These are phyloP conservation scores for Branchinecta lindahli DNA, from an alignment of 1,140 invertebrate genomes.

Conservation along the genomic window DNA sequence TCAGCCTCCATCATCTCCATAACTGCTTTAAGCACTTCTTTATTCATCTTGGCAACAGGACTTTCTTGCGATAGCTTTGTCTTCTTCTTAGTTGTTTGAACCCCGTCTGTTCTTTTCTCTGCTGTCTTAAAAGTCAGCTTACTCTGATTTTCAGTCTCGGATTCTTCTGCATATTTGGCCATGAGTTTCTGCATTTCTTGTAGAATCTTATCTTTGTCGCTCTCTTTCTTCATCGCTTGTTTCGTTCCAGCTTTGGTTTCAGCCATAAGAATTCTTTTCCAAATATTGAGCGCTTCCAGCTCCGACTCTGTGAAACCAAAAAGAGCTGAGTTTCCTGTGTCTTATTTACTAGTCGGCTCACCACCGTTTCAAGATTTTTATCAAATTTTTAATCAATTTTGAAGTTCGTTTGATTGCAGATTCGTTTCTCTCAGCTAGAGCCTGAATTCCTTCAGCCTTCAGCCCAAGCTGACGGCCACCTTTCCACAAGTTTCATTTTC, in stretches of 20 bases:
- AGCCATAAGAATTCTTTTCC: neutral
- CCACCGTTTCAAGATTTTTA: no score
- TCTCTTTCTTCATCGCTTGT: no score
- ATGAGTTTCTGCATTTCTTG: conserved; percentile 2
- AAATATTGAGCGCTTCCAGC: neutral
- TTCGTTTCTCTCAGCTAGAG: no score
- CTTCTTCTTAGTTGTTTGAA: neutral
- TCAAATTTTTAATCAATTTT: no score
- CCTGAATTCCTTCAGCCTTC: no score
- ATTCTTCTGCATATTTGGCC: neutral
- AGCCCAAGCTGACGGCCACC: no score
- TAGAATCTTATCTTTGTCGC: neutral
- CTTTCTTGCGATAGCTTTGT: neutral
- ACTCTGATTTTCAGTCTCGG: neutral
- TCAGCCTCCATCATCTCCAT: neutral
- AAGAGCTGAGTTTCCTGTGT: no score
- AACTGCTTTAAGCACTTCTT: neutral
- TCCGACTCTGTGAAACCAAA: neutral
- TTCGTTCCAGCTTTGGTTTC: neutral
- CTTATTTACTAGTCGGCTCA: no score
- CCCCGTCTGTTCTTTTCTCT: no score
- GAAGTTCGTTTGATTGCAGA: no score
- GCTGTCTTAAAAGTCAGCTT: no score
- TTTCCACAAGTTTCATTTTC: no score
- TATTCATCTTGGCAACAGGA: neutral